phyloP scores from a whole-genome alignment of 2,113 vertebrate species.

The Campylorhamphus procurvoides region DNA sequence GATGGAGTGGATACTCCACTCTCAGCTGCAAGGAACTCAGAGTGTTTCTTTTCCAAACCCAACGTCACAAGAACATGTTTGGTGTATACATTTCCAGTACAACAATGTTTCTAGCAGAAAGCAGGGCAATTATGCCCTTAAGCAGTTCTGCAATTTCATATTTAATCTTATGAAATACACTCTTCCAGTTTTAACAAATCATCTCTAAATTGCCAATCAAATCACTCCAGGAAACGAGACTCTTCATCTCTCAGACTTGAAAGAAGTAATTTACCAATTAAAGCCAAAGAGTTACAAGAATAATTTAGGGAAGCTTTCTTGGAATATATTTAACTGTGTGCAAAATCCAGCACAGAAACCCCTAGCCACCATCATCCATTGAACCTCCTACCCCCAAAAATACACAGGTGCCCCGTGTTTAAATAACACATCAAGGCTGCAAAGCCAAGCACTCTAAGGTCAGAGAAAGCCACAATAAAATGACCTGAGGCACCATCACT shows the following conservation, averaged over 20 bases:
- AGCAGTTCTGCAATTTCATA: slow-evolving; percentile 34
- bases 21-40: neutral
- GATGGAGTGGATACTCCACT: neutral
- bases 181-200: slow-evolving; percentile 38
- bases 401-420: neutral
- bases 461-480: neutral
- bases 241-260: slow-evolving; percentile 1
- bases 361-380: neutral
- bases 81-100: neutral
- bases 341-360: neutral
- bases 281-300: slow-evolving; percentile 13
- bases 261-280: slow-evolving; percentile 52
- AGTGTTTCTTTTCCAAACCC: neutral
- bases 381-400: neutral
- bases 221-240: slow-evolving; percentile 27
- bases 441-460: neutral
- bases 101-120: neutral
- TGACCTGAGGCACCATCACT: neutral
- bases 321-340: neutral
- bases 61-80: neutral
- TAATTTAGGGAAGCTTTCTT: neutral
- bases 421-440: neutral
- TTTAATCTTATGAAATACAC: slow-evolving; percentile 24
- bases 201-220: slow-evolving; percentile 47
- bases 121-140: slow-evolving; percentile 20